phyloP scores from a whole-genome alignment of 2,113 vertebrate species.

The Perca fluviatilis region DNA sequence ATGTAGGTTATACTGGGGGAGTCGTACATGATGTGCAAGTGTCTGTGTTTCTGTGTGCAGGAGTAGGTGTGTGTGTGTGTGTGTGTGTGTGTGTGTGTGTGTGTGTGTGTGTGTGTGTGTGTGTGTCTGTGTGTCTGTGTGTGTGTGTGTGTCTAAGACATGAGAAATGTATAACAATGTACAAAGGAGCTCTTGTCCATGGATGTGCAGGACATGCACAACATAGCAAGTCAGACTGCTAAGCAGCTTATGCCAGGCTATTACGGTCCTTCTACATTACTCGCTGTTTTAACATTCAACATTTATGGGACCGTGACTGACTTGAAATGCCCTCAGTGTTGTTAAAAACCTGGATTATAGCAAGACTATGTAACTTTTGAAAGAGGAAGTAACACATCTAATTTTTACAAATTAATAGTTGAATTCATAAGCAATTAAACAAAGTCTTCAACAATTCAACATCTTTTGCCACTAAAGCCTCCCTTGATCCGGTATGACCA shows the following conservation, averaged over 20 bases:
- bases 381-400: background rate
- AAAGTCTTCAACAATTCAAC: background rate
- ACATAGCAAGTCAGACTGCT: conserved; percentile 34
- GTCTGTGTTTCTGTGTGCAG: conserved; percentile 17
- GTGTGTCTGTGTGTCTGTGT: background rate
- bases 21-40: conserved; percentile 32
- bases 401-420: background rate
- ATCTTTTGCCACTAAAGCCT: background rate
- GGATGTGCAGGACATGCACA: conserved; percentile 23
- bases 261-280: background rate
- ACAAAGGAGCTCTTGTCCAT: conserved; percentile 32
- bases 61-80: conserved; percentile 6
- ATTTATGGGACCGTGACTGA: background rate
- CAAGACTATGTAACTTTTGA: background rate
- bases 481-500: background rate
- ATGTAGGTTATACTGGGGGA: conserved; percentile 73
- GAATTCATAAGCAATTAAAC: background rate
- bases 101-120: conserved; percentile 9
- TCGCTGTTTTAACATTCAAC: conserved; percentile 22
- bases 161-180: conserved; percentile 10
- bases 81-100: background rate
- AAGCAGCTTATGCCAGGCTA: conserved; percentile 41
- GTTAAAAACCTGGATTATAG: background rate
- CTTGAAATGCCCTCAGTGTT: conserved; percentile 2
- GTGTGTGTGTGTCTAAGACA: conserved; percentile 1